These are phyloP conservation scores for Zele albiditarsus DNA, from an alignment of 2,888 invertebrate species.

Conservation along the genomic window DNA sequence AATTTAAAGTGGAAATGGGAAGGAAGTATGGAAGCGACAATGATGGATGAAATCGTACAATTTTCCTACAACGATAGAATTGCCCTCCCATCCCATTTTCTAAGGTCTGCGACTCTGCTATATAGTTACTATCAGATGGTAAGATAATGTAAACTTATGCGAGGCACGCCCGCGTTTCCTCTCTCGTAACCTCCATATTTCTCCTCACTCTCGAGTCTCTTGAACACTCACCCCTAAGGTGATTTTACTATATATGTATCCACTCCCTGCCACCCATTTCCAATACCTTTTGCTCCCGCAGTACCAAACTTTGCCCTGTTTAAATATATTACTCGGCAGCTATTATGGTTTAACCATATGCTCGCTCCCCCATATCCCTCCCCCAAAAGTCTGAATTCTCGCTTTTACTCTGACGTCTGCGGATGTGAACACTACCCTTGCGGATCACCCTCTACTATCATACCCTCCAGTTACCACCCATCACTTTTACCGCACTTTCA, in stretches of 20 bases:
- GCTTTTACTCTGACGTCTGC: conserved; percentile 1
- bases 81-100: not conserved
- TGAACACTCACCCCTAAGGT: conserved; percentile 7
- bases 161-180: conserved; percentile 68
- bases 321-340: conserved; percentile 69
- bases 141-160: conserved; percentile 73
- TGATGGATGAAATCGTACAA: conserved; percentile 21
- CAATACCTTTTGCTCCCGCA: conserved; percentile 25
- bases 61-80: not conserved
- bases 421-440: conserved; percentile 25
- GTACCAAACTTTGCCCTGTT: conserved; percentile 69
- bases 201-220: conserved; percentile 13
- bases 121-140: conserved; percentile 68
- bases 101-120: conserved; percentile 42
- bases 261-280: conserved; percentile 25
- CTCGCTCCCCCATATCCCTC: conserved; percentile 44
- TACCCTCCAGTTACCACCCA: conserved; percentile 23
- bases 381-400: not conserved
- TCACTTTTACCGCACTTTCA: not conserved
- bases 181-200: conserved; percentile 49
- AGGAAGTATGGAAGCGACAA: conserved; percentile 14
- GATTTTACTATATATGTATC: conserved; percentile 15
- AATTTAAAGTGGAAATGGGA: conserved; percentile 16
- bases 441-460: conserved; percentile 17
- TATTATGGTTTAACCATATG: conserved; percentile 71